Conservation (phyloP, 2,797 vertebrate genomes). For the Uromys caudimaculatus region DNA sequence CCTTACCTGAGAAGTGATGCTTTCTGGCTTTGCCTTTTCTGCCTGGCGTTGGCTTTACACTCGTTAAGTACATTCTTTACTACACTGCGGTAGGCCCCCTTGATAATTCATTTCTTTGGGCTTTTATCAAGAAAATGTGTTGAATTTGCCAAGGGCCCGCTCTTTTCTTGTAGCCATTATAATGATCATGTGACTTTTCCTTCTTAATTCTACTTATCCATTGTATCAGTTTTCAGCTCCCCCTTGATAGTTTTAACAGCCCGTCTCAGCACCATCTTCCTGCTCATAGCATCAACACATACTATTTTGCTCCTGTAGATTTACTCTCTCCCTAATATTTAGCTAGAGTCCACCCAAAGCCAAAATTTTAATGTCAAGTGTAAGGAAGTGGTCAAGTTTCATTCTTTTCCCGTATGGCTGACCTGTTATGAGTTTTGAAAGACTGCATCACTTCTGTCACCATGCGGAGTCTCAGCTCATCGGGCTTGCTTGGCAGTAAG, state of each 20-base stretch:
- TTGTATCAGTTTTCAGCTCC: background rate
- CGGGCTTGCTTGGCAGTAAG: background rate
- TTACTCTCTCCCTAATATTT: background rate
- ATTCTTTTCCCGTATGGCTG: background rate
- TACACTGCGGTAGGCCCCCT: too few species aligned
- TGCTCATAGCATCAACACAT: too few species aligned
- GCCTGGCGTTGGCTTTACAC: background rate
- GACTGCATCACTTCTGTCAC: background rate
- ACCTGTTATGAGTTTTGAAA: background rate
- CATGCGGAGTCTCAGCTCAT: background rate
- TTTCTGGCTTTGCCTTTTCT: background rate
- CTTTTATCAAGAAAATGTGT: background rate
- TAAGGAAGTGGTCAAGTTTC: background rate
- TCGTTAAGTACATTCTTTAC: background rate
- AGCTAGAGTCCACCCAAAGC: background rate
- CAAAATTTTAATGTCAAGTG: background rate
- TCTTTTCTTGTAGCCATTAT: background rate
- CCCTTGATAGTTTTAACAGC: background rate
- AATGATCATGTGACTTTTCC: background rate
- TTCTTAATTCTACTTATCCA: background rate
- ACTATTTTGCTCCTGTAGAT: background rate
- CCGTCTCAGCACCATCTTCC: background rate
- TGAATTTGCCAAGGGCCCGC: background rate
- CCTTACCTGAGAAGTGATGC: background rate
- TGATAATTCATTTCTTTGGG: background rate